Evolutionary conservation across 2,888 invertebrate genomes (phyloP).

Genomic region (Hirtodrosophila histrioides): DNA sequence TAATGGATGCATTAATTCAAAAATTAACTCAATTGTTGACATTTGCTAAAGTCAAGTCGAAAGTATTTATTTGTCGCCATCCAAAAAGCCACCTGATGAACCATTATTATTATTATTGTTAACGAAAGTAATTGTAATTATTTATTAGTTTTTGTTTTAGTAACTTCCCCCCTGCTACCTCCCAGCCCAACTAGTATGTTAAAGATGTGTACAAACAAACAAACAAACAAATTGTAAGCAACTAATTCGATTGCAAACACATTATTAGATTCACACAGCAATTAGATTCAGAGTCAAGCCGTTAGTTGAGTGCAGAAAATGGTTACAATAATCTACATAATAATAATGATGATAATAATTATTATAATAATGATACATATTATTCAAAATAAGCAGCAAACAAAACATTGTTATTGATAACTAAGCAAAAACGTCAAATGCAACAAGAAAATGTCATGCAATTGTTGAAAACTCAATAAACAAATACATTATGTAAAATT

Average conservation of each 20-base stretch:
- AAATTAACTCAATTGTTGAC: slow-evolving; percentile 5
- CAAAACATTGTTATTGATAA: slow-evolving; percentile 67
- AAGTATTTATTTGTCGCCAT: slow-evolving; percentile 66
- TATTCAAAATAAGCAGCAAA: slow-evolving; percentile 30
- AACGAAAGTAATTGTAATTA: slow-evolving; percentile 57
- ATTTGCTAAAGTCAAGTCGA: slow-evolving; percentile 12
- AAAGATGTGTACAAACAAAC: slow-evolving; percentile 24
- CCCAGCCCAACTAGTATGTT: slow-evolving; percentile 11
- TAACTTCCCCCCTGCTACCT: slow-evolving; percentile 11
- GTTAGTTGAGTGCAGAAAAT: slow-evolving; percentile 61
- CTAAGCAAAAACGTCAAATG: slow-evolving; percentile 54
- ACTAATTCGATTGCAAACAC: slow-evolving; percentile 4
- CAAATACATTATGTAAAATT: slow-evolving; percentile 2
- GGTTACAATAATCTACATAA: slow-evolving; percentile 25
- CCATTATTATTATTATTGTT: slow-evolving; percentile 49
- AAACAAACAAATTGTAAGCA: slow-evolving; percentile 21
- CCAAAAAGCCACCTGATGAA: slow-evolving; percentile 35
- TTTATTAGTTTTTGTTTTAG: slow-evolving; percentile 66
- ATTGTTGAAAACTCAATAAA: slow-evolving; percentile 72
- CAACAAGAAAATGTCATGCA: slow-evolving; percentile 56
- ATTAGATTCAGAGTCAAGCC: slow-evolving; percentile 49
- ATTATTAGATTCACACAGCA: slow-evolving; percentile 16
- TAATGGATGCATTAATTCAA: no score
- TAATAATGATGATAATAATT: slow-evolving; percentile 33
- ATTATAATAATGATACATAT: slow-evolving; percentile 32